Conservation (phyloP, 2,797 vertebrate genomes). For the Chloroceryle amazona region DNA sequence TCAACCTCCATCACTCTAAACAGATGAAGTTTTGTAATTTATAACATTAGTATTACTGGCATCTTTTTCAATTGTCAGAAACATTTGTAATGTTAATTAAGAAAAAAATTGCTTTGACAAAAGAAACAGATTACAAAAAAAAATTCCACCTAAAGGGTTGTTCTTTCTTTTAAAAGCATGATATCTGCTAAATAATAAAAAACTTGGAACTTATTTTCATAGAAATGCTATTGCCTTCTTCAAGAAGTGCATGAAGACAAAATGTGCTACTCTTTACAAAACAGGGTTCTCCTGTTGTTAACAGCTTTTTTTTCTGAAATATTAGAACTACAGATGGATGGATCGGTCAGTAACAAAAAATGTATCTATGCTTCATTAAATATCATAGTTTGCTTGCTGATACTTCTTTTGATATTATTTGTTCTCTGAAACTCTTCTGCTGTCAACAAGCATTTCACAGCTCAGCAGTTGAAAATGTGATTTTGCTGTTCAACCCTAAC, state of each 20-base stretch:
- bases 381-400: constrained; percentile 36
- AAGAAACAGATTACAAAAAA: not conserved
- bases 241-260: not conserved
- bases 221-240: not conserved
- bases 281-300: not conserved
- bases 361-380: not conserved
- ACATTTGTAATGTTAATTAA: not conserved
- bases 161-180: not conserved
- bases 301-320: constrained; percentile 6
- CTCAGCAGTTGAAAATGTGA: constrained; percentile 55
- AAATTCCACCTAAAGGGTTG: not conserved
- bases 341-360: constrained; percentile 4
- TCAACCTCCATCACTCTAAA: not conserved
- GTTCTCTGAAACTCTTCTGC: not conserved
- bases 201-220: not conserved
- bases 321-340: not conserved
- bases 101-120: not conserved
- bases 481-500: constrained; percentile 35
- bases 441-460: constrained; percentile 62
- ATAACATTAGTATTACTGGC: not conserved
- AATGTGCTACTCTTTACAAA: not conserved
- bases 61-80: not conserved
- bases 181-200: not conserved
- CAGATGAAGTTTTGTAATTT: not conserved
- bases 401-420: constrained; percentile 45